phyloP scores from a whole-genome alignment of 2,113 vertebrate species.

The Sula dactylatra region DNA sequence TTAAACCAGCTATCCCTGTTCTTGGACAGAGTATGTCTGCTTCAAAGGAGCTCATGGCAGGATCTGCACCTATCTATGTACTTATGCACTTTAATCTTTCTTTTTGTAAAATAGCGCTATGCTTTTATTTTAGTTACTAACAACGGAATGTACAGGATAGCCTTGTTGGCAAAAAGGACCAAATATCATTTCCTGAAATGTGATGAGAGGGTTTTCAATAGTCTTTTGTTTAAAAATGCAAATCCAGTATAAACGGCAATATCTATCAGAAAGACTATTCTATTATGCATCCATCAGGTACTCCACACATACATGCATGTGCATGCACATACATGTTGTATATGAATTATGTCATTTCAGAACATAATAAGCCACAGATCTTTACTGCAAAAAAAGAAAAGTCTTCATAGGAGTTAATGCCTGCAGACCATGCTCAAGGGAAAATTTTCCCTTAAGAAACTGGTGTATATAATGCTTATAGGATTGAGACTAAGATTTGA shows the following conservation, averaged over 20 bases:
- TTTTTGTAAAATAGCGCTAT: constrained; percentile 27
- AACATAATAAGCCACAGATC: background rate
- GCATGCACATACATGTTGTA: constrained; percentile 53
- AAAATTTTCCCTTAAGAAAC: background rate
- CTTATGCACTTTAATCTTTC: constrained; percentile 78
- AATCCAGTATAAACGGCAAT: background rate
- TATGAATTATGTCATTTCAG: background rate
- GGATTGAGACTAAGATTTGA: background rate
- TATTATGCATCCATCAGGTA: constrained; percentile 36
- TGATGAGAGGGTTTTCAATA: constrained; percentile 38
- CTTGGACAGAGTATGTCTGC: background rate
- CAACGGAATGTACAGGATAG: constrained; percentile 44
- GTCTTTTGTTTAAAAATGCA: constrained; percentile 42
- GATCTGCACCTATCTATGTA: constrained; percentile 58
- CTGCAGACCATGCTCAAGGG: background rate
- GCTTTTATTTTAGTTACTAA: constrained; percentile 46
- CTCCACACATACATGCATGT: constrained; percentile 5
- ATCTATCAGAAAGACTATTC: background rate
- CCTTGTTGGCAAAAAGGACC: constrained; percentile 67
- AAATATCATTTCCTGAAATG: constrained; percentile 65
- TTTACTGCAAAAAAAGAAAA: background rate
- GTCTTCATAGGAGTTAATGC: background rate
- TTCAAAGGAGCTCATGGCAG: background rate
- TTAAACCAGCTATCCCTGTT: background rate
- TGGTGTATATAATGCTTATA: background rate